Base-by-base conservation (phyloP, 2,888 invertebrate genomes). In the Kuschelorhynchus macadamiae region DNA sequence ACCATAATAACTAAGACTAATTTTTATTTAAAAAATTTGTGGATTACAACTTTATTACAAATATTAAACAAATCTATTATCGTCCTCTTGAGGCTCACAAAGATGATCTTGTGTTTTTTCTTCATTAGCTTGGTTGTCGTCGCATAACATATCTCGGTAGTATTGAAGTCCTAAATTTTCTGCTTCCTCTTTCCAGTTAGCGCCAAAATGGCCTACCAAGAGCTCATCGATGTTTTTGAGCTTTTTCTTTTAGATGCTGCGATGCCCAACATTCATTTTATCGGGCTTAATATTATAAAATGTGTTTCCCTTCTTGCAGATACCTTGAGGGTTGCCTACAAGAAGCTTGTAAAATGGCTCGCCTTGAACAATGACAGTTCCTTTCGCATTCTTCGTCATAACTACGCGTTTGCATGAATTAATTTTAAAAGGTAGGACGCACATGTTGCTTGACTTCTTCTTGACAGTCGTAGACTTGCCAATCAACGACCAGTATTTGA, bases 251-350 rank as follows among this genome's bases (percentile, higher is more conserved):
- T 25, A 12, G 14, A 33, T 33, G 12, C 12, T 33, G 4, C 33
- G 12, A 33, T 33, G 4, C 1, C 9, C 20, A 55, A 56, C 8
- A 53, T 44, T 21, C 33, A 56, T 17, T 46, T 44, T 46, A 18
- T 53, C 44, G 17, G 63, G 55, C 55, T 56, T 55, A 14, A 63
- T 55, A n/a, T 56, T 9, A 5, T 17, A 17, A 17, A 20, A 25
- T 17, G 42, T 47, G 55, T 46, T 63, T 56, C 63, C 55, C 56
- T 63, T 63, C 25, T 63, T 63, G 30, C 63, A 56, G 18, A 63
- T 46, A 14, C 63, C 63, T 55, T 63, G 32, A 14, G 46, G 12
- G 30, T 18, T 44, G 14, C 16, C 39, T 44, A 44, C 3, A 44
- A 18, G 16, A 41, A 44, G 53, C 36, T 63, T 63, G 44, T 56